Base-by-base conservation (phyloP, 2,797 vertebrate species). In the Sciurus carolinensis region DNA sequence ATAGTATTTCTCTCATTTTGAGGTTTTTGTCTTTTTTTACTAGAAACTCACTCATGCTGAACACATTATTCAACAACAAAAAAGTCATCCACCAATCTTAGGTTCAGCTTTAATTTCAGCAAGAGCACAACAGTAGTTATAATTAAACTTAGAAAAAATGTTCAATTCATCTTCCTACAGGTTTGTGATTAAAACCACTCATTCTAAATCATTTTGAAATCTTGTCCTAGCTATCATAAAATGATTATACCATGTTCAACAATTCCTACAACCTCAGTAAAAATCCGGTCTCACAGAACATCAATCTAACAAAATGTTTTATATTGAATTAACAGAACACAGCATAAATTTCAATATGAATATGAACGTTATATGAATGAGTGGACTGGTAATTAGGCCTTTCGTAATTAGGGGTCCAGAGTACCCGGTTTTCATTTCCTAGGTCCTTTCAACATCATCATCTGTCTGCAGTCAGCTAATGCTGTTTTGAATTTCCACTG, bases 11-110 rank as follows among this genome's bases (percentile, higher is more conserved):
- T 82, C 24, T 91, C 64, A 54, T 73, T 92, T 67, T 54, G 15
- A 94, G 33, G 22, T 52, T 91, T 69, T 44, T 2, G 39, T 39
- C 71, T 24, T 39, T 62, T 93, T 66, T 85, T 36, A 92, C 75
- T 75, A 26, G 9, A 13, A 13, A 36, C 39, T 97, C 52, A 50
- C 14, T 92, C 79, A 75, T 0, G 1, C 36, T 94, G 73, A 95
- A 95, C 69, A 92, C 17, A 91, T 90, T 91, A 91, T 76, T 88
- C 50, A 85, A 86, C 52, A 79, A 91, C 64, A 96, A 96, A 91
- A 92, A 36, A 7, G 7, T 33, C 87, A 87, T 50, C 64, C 77
- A 71, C 71, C 52, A 84, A 82, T 92, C 86, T 67, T 71, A 75
- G 57, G 30, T 94, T 83, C 30, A 54, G 44, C 64, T 94, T 96